These are phyloP conservation scores for Cervus canadensis DNA, from an alignment of 2,113 vertebrate species.

Conservation along the genomic window DNA sequence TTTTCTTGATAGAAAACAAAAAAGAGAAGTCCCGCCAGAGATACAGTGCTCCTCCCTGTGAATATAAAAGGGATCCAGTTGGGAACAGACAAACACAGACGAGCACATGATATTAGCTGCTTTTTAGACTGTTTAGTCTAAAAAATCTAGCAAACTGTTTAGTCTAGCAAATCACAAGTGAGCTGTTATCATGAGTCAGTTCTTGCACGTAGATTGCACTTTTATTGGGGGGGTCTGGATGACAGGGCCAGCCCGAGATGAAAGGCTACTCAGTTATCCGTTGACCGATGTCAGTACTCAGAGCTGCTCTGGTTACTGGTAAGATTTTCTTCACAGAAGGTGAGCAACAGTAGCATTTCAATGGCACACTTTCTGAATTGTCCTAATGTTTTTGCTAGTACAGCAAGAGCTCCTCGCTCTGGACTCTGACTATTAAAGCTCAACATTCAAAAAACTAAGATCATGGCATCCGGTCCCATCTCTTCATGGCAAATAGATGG, in stretches of 20 bases:
- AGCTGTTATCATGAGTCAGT: not conserved
- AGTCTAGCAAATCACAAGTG: not conserved
- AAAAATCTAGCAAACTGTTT: no score
- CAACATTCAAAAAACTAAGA: not conserved
- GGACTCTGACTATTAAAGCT: not conserved
- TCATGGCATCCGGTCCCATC: not conserved
- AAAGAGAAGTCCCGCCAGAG: not conserved
- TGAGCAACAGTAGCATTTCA: not conserved
- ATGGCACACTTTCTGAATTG: not conserved
- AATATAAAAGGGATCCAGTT: not conserved
- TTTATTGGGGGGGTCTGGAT: not conserved
- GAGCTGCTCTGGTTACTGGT: not conserved
- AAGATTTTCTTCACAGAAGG: not conserved
- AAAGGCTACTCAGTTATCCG: not conserved
- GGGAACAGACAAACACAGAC: not conserved
- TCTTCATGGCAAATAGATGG: not conserved
- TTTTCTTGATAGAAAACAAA: not conserved
- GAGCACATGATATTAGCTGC: not conserved
- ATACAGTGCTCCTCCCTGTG: no score
- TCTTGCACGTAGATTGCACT: rapidly evolving
- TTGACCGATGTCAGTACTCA: not conserved
- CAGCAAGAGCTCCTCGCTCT: not conserved
- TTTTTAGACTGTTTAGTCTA: not conserved
- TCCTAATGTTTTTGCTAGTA: not conserved
- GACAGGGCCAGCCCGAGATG: no score